phyloP scores from a whole-genome alignment of 2,888 invertebrate species.

The Eumacrocentrus americanus region DNA sequence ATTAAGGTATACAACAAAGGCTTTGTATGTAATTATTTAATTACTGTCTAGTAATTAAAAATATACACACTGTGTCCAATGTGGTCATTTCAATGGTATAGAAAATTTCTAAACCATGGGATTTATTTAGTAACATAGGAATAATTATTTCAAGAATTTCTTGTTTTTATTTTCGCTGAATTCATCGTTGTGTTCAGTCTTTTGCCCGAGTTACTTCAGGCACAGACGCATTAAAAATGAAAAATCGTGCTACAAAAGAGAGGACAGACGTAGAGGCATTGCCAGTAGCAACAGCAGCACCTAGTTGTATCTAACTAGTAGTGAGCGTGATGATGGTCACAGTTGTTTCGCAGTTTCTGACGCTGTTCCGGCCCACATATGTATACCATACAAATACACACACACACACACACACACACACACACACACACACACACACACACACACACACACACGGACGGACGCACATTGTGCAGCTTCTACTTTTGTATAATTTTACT shows the following conservation, averaged over 20 bases:
- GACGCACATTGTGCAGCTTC: not conserved
- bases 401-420: not conserved
- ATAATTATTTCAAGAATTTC: not conserved
- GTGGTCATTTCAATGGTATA: no score
- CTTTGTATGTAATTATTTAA: no score
- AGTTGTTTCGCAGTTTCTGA: constrained; percentile 1
- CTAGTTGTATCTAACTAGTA: constrained; percentile 1
- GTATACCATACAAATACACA: not conserved
- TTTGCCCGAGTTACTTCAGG: constrained; percentile 42
- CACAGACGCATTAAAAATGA: constrained; percentile 55
- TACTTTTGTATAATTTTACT: constrained; percentile 55
- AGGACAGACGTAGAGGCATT: not conserved
- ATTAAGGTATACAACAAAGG: no score
- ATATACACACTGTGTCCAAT: no score
- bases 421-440: no score
- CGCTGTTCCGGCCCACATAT: not conserved
- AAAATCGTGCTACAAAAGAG: constrained; percentile 41
- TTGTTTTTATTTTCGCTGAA: not conserved
- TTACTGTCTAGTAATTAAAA: no score
- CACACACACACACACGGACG: not conserved
- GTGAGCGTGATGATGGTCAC: constrained; percentile 6
- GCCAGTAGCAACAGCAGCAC: constrained; percentile 1
- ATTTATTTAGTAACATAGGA: no score
- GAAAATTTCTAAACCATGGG: no score
- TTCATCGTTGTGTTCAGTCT: constrained; percentile 45